phyloP scores from a whole-genome alignment of 2,888 invertebrate genomes.

The Yponomeuta evonymella region DNA sequence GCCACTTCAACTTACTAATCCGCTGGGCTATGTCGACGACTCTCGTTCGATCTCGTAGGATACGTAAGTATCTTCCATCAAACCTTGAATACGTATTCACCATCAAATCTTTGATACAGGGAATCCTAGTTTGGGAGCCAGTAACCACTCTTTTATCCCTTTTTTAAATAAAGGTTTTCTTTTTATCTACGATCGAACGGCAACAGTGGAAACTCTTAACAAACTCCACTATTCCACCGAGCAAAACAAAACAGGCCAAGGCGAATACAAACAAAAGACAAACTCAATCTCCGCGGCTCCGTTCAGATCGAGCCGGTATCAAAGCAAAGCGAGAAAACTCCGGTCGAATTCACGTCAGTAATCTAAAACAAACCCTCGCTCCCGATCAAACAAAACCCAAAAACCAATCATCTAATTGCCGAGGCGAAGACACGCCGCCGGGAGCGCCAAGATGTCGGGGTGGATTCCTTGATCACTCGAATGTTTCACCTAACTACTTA shows the following conservation, averaged over 20 bases:
- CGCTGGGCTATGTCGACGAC: too few species aligned
- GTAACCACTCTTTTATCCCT: too few species aligned
- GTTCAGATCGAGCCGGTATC: not conserved
- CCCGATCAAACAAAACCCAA: constrained; percentile 51
- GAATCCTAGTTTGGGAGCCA: too few species aligned
- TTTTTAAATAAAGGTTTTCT: too few species aligned
- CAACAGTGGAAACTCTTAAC: not conserved
- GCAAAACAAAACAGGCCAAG: not conserved
- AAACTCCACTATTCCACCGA: not conserved
- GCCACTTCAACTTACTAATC: too few species aligned
- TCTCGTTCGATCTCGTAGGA: too few species aligned
- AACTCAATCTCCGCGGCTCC: not conserved
- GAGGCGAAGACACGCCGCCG: constrained; percentile 11
- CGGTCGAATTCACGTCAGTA: not conserved
- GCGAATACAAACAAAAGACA: constrained; percentile 3
- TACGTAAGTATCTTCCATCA: too few species aligned
- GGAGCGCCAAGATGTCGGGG: constrained; percentile 30
- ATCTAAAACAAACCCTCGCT: not conserved
- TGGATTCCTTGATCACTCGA: not conserved
- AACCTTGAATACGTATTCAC: too few species aligned
- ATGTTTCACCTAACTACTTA: not conserved
- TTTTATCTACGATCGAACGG: too few species aligned
- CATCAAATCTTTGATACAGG: too few species aligned
- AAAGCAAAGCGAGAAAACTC: constrained; percentile 4
- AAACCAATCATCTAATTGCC: constrained; percentile 70